Evolutionary conservation across 1,140 invertebrate genomes (phyloP).

Genomic region (Globodera rostochiensis): DNA sequence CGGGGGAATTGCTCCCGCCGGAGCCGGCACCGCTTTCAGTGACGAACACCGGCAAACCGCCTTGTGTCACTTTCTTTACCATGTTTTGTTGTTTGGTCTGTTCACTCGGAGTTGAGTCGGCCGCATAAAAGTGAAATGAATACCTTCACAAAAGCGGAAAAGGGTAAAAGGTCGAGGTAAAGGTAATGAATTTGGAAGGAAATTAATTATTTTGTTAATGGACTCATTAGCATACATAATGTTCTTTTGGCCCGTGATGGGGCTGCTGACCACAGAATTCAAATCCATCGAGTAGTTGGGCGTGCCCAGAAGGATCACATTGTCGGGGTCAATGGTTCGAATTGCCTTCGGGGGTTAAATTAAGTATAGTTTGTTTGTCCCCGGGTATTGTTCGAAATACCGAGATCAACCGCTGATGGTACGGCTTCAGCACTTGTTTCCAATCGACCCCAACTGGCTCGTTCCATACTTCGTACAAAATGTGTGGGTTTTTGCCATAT

Average conservation of each 20-base stretch:
- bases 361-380: neutral
- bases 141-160: slow-evolving; percentile 4
- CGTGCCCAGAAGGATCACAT: slow-evolving; percentile 38
- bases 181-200: too few species aligned
- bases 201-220: neutral
- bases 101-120: neutral
- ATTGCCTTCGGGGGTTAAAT: neutral
- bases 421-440: slow-evolving; percentile 6
- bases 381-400: slow-evolving; percentile 3
- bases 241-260: slow-evolving; percentile 32
- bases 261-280: slow-evolving; percentile 22
- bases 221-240: slow-evolving; percentile 15
- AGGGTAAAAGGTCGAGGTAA: too few species aligned
- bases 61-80: neutral
- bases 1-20: slow-evolving; percentile 27
- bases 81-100: neutral
- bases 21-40: slow-evolving; percentile 40
- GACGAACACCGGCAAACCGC: slow-evolving; percentile 29
- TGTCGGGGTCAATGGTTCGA: slow-evolving; percentile 20
- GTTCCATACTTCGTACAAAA: slow-evolving; percentile 34
- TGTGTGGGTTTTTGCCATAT: slow-evolving; percentile 16
- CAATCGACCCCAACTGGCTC: slow-evolving; percentile 27
- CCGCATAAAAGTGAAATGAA: slow-evolving; percentile 37
- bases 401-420: slow-evolving; percentile 14
- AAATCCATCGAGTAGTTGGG: slow-evolving; percentile 35